Conservation (phyloP, 2,888 invertebrate genomes). For the Ophioninae sp. region DNA sequence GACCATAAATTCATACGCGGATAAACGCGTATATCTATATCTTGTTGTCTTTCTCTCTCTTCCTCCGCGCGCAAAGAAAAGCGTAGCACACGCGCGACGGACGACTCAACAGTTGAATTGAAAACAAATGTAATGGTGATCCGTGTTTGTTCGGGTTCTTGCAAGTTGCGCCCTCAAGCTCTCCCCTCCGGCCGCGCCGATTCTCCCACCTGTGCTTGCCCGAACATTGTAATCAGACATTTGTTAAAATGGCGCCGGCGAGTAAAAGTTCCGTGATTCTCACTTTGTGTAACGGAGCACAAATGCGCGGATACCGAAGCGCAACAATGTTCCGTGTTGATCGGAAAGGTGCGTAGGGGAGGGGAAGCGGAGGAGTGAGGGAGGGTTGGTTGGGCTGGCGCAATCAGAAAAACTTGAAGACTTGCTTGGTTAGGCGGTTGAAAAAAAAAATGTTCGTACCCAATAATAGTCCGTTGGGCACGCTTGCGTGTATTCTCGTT, state of each 20-base stretch:
- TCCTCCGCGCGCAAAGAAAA: slow-evolving; percentile 43
- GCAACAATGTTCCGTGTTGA: slow-evolving; percentile 42
- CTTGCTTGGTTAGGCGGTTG: slow-evolving; percentile 30
- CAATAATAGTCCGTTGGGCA: slow-evolving; percentile 47
- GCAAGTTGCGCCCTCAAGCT: slow-evolving; percentile 14
- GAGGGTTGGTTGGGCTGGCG: neutral
- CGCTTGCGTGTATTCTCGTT: slow-evolving; percentile 45
- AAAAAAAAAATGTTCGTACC: slow-evolving; percentile 39
- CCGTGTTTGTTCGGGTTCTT: slow-evolving; percentile 43
- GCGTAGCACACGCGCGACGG: slow-evolving; percentile 64
- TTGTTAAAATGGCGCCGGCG: slow-evolving; percentile 57
- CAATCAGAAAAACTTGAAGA: slow-evolving; percentile 5
- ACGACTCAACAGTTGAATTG: slow-evolving; percentile 59
- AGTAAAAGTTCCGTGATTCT: slow-evolving; percentile 47
- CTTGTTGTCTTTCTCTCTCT: slow-evolving; percentile 36
- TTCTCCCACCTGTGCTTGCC: slow-evolving; percentile 45
- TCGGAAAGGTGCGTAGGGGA: neutral
- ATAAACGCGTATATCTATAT: neutral
- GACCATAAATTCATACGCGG: slow-evolving; percentile 14
- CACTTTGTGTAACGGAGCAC: slow-evolving; percentile 56
- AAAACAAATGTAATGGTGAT: slow-evolving; percentile 54
- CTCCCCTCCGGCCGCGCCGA: slow-evolving; percentile 46
- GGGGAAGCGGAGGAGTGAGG: neutral
- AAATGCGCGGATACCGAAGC: slow-evolving; percentile 32
- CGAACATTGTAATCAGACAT: slow-evolving; percentile 38